Percentiles rank a stretch among this genome's conserved stretches.
Evolutionary conservation across 1,140 invertebrate species (phyloP).

Genomic region (Ceratosolen fusciceps): DNA sequence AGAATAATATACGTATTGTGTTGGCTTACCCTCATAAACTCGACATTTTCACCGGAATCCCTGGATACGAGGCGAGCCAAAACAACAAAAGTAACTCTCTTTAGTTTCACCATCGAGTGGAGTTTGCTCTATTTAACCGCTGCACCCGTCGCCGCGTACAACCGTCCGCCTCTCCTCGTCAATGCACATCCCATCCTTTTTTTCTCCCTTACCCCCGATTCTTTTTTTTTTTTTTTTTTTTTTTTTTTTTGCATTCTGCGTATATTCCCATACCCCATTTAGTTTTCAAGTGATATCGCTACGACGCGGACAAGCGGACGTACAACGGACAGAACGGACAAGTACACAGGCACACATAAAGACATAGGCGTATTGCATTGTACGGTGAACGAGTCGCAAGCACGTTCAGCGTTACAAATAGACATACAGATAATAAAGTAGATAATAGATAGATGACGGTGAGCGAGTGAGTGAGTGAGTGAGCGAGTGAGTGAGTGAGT

Average conservation of each 20-base stretch:
- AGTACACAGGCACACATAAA: conserved; percentile 29
- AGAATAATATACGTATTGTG: no score
- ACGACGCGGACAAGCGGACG: conserved; percentile 51
- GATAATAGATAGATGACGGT: no score
- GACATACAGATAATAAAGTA: neutral
- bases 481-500: no score
- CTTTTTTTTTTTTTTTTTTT: conserved; percentile 43
- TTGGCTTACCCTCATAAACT: conserved; percentile 69
- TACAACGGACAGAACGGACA: conserved; percentile 42
- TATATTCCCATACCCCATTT: conserved; percentile 17
- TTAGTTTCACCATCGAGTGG: conserved; percentile 57
- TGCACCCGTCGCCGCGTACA: conserved; percentile 49
- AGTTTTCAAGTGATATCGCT: conserved; percentile 47
- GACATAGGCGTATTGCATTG: conserved; percentile 27
- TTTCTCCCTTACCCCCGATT: conserved; percentile 11
- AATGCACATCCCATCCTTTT: conserved; percentile 52
- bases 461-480: neutral
- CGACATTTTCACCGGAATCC: conserved; percentile 67
- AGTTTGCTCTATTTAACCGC: conserved; percentile 49
- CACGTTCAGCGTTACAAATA: conserved; percentile 9
- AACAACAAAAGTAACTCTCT: conserved; percentile 65
- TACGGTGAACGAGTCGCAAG: conserved; percentile 6
- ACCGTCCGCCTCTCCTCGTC: conserved; percentile 55
- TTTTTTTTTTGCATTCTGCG: conserved; percentile 34
- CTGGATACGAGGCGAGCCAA: conserved; percentile 60